phyloP scores from a whole-genome alignment of 2,797 vertebrate species.

The Mormyrops attenuatus region DNA sequence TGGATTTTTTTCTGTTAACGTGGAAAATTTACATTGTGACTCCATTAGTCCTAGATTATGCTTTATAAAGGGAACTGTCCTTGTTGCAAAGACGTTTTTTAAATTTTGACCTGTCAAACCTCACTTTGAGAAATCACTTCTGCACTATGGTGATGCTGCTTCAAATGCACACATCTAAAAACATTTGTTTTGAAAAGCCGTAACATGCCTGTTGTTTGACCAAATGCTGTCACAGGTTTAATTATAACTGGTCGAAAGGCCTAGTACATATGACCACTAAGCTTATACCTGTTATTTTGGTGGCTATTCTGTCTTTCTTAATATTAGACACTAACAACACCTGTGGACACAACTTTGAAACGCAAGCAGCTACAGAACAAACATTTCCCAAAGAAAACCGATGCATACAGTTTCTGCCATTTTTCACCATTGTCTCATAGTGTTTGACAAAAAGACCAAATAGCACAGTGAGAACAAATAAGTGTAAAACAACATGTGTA shows the following conservation, averaged over 20 bases:
- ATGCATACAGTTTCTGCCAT: background rate
- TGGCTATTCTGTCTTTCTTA: background rate
- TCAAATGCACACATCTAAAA: background rate
- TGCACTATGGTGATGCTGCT: background rate
- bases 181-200: background rate
- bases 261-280: background rate
- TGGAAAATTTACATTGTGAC: background rate
- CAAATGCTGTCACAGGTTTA: background rate
- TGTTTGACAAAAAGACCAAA: background rate
- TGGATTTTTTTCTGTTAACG: background rate
- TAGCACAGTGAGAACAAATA: background rate
- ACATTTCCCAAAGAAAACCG: background rate
- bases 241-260: background rate
- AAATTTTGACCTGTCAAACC: background rate
- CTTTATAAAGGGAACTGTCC: background rate
- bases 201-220: background rate
- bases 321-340: conserved; percentile 1
- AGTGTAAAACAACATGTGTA: background rate
- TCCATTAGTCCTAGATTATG: background rate
- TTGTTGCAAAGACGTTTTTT: background rate
- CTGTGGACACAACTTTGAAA: no score
- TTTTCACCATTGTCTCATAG: background rate
- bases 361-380: background rate
- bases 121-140: background rate
- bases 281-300: background rate